A percentile compares a stretch with the other conserved stretches of the same genome.
Evolutionary conservation across 92 coral and sea anemone species (phyloP).

Genomic region (Phenganax subtilis): DNA sequence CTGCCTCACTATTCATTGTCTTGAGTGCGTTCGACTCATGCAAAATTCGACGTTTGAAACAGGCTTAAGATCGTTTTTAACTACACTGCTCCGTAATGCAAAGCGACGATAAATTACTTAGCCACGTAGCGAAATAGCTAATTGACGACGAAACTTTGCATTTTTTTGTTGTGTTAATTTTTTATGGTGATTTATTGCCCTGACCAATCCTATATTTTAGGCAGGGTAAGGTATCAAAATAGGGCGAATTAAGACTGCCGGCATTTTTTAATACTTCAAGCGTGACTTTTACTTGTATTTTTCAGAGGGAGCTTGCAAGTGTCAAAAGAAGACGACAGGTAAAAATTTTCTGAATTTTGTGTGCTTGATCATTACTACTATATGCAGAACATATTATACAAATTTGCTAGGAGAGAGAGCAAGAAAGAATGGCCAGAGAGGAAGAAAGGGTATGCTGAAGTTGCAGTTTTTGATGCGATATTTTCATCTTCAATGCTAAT

Average conservation of each 20-base stretch:
- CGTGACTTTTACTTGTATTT: conserved; percentile 1
- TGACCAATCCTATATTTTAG: background rate
- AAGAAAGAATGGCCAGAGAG: conserved; percentile 78
- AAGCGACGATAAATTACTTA: background rate
- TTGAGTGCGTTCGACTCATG: no score
- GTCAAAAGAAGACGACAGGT: conserved; percentile 73
- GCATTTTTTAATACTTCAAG: no score
- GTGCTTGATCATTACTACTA: background rate
- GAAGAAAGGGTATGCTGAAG: conserved; percentile 70
- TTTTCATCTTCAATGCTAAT: background rate
- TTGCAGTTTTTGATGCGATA: background rate
- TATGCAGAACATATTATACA: background rate
- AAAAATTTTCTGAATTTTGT: background rate
- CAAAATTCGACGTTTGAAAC: no score
- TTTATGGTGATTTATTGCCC: no score
- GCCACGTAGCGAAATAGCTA: no score
- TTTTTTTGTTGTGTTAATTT: background rate
- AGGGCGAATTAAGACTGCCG: no score
- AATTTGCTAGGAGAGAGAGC: conserved; percentile 73
- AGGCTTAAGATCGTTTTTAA: no score
- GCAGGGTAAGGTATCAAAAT: no score
- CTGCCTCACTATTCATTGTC: no score
- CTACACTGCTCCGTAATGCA: no score
- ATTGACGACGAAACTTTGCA: background rate
- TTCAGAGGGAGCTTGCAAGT: conserved; percentile 82